phyloP scores from a whole-genome alignment of 2,888 invertebrate species.

The Malthinus seriepunctatus region DNA sequence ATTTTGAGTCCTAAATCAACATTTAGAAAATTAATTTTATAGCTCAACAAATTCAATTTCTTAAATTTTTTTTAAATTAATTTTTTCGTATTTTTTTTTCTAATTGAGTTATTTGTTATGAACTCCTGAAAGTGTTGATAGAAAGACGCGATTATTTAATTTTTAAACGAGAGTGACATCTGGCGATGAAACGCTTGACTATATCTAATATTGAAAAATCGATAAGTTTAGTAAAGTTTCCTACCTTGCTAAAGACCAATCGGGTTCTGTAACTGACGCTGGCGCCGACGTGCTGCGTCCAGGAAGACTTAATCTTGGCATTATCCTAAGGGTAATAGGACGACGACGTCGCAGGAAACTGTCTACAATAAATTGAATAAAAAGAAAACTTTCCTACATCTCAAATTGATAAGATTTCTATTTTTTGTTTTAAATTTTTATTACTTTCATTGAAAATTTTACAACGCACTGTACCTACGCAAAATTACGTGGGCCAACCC shows the following conservation, averaged over 20 bases:
- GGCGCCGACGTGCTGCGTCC: slow-evolving; percentile 54
- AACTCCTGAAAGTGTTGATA: too few species aligned
- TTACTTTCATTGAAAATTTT: too few species aligned
- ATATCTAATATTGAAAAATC: neutral
- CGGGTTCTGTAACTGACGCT: slow-evolving; percentile 54
- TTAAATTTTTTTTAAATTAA: too few species aligned
- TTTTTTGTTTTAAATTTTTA: too few species aligned
- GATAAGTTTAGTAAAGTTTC: slow-evolving; percentile 22
- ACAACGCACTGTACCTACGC: too few species aligned
- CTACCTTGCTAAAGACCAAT: slow-evolving; percentile 57
- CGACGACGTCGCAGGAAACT: slow-evolving; percentile 55
- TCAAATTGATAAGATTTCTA: too few species aligned
- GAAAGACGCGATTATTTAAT: neutral
- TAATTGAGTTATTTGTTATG: neutral
- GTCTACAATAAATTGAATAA: slow-evolving; percentile 46
- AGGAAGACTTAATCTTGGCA: slow-evolving; percentile 57
- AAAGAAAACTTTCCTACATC: too few species aligned
- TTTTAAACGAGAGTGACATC: neutral
- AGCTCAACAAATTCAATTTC: too few species aligned
- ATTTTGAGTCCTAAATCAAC: too few species aligned
- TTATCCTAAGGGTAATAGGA: slow-evolving; percentile 58
- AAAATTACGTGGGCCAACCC: too few species aligned
- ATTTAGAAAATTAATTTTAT: too few species aligned
- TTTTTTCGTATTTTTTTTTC: neutral
- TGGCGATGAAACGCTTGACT: neutral